Percentiles rank a stretch among this genome's conserved stretches.
These are phyloP conservation scores for Eurystomus gularis DNA, from an alignment of 2,113 vertebrate species.

Conservation along the genomic window DNA sequence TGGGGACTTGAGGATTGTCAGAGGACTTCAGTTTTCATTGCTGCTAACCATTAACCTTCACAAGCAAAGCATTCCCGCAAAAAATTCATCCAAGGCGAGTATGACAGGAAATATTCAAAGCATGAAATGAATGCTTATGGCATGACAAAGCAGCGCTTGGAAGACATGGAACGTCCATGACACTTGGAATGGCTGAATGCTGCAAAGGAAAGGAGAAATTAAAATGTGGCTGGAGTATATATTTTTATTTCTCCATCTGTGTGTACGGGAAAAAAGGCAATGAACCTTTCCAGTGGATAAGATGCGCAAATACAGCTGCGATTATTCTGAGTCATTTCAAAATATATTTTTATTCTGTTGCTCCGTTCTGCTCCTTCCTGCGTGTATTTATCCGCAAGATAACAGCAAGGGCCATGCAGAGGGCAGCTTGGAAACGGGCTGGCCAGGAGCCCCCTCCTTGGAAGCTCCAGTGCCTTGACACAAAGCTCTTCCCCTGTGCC, in stretches of 20 bases:
- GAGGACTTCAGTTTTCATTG: background rate
- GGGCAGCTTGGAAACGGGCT: background rate
- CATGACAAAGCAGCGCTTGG: slow-evolving; percentile 38
- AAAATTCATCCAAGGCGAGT: background rate
- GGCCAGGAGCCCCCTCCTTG: background rate
- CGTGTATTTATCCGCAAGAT: background rate
- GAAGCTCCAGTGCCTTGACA: rapidly evolving
- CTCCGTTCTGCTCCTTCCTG: background rate
- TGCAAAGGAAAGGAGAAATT: slow-evolving; percentile 15
- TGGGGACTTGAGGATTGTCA: background rate
- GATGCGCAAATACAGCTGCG: background rate
- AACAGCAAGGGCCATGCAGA: slow-evolving; percentile 40
- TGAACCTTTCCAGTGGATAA: background rate
- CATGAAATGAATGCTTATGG: slow-evolving; percentile 23
- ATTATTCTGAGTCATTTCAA: background rate
- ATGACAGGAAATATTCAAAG: slow-evolving; percentile 44
- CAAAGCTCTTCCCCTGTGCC: background rate
- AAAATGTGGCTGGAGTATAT: background rate
- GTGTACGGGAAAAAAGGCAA: background rate
- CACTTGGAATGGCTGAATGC: background rate
- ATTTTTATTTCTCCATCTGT: background rate
- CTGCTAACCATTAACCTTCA: slow-evolving; percentile 30
- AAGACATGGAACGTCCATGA: slow-evolving; percentile 45
- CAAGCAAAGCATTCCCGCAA: slow-evolving; percentile 14
- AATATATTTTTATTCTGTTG: background rate